phyloP scores from a whole-genome alignment of 2,888 invertebrate species.

The Cephus pulcher region DNA sequence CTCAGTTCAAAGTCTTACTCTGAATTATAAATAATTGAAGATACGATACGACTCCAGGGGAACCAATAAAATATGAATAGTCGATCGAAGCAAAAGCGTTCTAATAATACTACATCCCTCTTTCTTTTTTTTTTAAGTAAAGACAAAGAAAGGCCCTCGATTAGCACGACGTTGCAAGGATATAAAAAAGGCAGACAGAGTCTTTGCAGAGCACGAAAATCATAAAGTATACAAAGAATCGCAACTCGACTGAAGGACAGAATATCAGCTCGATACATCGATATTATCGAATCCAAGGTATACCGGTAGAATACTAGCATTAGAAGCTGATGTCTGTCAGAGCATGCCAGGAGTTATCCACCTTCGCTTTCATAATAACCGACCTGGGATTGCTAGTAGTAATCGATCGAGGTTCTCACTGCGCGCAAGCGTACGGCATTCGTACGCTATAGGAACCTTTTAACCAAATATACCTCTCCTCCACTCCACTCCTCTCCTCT shows the following conservation, averaged over 20 bases:
- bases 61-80: slow-evolving; percentile 44
- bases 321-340: too few species aligned
- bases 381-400: neutral
- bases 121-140: neutral
- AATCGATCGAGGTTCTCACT: slow-evolving; percentile 54
- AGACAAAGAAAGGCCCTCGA: neutral
- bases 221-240: too few species aligned
- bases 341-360: too few species aligned
- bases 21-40: slow-evolving; percentile 32
- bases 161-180: slow-evolving; percentile 1
- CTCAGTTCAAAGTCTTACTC: slow-evolving; percentile 6
- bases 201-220: too few species aligned
- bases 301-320: too few species aligned
- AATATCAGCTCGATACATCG: too few species aligned
- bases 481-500: neutral
- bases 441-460: too few species aligned
- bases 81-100: slow-evolving; percentile 37
- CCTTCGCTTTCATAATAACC: too few species aligned
- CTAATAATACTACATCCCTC: neutral
- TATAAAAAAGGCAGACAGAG: slow-evolving; percentile 21
- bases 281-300: too few species aligned
- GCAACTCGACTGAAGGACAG: too few species aligned
- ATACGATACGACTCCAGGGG: slow-evolving; percentile 29
- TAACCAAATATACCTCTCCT: slow-evolving; percentile 5
- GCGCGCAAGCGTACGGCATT: slow-evolving; percentile 51